Conservation (phyloP, 53 echinoderm and acorn worm species). For the Luidia sarsii region DNA sequence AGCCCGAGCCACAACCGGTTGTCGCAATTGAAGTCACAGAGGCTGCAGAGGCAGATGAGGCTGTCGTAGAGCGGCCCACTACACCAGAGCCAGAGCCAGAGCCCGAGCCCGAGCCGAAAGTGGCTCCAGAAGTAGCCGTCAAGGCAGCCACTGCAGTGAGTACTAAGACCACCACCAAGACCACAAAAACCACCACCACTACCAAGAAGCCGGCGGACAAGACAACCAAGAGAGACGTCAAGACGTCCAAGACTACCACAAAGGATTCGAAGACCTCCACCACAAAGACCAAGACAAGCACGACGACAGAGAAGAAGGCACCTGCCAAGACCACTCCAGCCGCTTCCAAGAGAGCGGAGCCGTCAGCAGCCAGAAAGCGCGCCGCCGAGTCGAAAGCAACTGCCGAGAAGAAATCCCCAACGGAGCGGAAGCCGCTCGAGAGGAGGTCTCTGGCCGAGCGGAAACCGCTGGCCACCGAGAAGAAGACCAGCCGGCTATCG, state of each 20-base stretch:
- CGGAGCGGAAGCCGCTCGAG: constrained; percentile 32
- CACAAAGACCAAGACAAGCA: constrained; percentile 43
- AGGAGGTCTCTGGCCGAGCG: constrained; percentile 37
- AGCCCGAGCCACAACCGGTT: constrained; percentile 27
- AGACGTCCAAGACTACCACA: constrained; percentile 26
- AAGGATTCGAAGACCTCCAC: constrained; percentile 51
- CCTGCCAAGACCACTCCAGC: constrained; percentile 39
- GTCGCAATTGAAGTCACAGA: too few species aligned
- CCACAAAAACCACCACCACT: not conserved
- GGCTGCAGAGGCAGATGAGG: too few species aligned
- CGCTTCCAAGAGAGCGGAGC: not conserved
- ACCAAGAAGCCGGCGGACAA: constrained; percentile 49
- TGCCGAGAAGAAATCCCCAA: constrained; percentile 13
- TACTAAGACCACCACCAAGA: constrained; percentile 34
- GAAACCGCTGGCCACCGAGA: constrained; percentile 35
- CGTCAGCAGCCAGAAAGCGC: constrained; percentile 14
- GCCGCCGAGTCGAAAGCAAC: constrained; percentile 42
- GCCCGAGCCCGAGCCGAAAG: constrained; percentile 11
- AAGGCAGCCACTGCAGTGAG: constrained; percentile 36
- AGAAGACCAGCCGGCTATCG: constrained; percentile 31
- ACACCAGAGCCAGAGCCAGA: constrained; percentile 24
- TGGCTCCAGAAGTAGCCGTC: not conserved
- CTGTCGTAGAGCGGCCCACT: too few species aligned
- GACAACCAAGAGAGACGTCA: constrained; percentile 29
- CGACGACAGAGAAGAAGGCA: constrained; percentile 39